phyloP scores from a whole-genome alignment of 2,797 vertebrate species.

The Babyrousa celebensis region DNA sequence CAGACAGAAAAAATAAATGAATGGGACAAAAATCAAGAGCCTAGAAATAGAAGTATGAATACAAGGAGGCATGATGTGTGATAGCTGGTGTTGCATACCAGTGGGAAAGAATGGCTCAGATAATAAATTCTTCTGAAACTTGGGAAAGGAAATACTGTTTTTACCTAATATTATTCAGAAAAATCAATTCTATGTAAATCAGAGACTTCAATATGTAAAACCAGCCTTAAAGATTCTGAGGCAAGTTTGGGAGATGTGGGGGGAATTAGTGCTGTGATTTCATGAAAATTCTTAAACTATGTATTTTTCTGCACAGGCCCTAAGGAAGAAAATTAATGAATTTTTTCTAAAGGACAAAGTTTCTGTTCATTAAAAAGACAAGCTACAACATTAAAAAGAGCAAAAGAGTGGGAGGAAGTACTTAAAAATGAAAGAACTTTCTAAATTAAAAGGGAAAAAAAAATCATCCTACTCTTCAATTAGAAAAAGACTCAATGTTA shows the following conservation, averaged over 20 bases:
- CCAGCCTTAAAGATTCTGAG: neutral
- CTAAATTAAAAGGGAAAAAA: conserved; percentile 24
- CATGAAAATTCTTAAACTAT: neutral
- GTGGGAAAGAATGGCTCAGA: neutral
- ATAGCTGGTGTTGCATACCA: neutral
- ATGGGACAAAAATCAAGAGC: neutral
- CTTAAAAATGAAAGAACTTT: neutral
- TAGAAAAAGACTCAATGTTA: conserved; percentile 30
- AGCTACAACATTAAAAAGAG: conserved; percentile 5
- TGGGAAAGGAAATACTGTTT: neutral
- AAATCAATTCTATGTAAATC: neutral
- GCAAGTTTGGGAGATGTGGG: neutral
- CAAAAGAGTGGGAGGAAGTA: conserved; percentile 15
- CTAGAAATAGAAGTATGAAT: neutral
- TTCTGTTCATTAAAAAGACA: conserved; percentile 50
- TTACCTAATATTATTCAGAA: neutral
- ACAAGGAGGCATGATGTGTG: neutral
- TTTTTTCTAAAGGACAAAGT: conserved; percentile 30
- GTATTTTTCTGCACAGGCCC: neutral
- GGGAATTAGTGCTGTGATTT: neutral
- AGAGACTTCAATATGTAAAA: neutral
- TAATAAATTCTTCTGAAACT: neutral
- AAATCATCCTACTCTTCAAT: conserved; percentile 52
- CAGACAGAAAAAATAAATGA: neutral
- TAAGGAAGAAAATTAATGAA: conserved; percentile 25